Evolutionary conservation across 2,888 invertebrate genomes (phyloP).

Genomic region (Drosophila hamatofila): DNA sequence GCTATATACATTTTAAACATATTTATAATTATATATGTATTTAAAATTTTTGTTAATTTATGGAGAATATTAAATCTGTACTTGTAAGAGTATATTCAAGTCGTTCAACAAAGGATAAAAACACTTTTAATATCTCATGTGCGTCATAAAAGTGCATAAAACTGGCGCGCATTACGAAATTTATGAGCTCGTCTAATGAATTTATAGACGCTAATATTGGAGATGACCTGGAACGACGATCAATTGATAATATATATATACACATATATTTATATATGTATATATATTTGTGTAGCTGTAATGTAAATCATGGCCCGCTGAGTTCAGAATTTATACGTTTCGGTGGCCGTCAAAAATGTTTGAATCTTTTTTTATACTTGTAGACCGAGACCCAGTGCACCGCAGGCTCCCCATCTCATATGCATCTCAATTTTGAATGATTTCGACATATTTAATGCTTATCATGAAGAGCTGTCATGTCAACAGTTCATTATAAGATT

Average conservation of each 20-base stretch:
- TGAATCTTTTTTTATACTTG: constrained; percentile 18
- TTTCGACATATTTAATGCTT: constrained; percentile 16
- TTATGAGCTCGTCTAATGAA: constrained; percentile 48
- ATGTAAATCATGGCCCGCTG: constrained; percentile 27
- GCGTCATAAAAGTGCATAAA: constrained; percentile 43
- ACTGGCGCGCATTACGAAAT: constrained; percentile 45
- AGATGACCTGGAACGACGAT: constrained; percentile 53
- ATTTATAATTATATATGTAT: neutral
- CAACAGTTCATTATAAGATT: constrained; percentile 29
- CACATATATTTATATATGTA: constrained; percentile 36
- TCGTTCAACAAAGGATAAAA: neutral
- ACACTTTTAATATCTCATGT: neutral
- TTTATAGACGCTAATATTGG: constrained; percentile 68
- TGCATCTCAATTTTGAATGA: constrained; percentile 19
- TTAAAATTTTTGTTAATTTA: no score
- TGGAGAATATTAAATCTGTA: no score
- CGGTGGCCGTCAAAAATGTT: constrained; percentile 49
- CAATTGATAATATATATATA: constrained; percentile 58
- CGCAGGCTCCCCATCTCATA: constrained; percentile 34
- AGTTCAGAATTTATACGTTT: constrained; percentile 49
- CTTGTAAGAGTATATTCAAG: constrained; percentile 7
- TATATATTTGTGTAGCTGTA: constrained; percentile 23
- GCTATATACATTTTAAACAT: no score
- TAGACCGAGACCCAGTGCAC: constrained; percentile 27
- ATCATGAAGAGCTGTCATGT: constrained; percentile 17